Percentiles rank a stretch among this genome's conserved stretches.
Evolutionary conservation across 2,888 invertebrate species (phyloP).

Genomic region (Drosophila pullipes): DNA sequence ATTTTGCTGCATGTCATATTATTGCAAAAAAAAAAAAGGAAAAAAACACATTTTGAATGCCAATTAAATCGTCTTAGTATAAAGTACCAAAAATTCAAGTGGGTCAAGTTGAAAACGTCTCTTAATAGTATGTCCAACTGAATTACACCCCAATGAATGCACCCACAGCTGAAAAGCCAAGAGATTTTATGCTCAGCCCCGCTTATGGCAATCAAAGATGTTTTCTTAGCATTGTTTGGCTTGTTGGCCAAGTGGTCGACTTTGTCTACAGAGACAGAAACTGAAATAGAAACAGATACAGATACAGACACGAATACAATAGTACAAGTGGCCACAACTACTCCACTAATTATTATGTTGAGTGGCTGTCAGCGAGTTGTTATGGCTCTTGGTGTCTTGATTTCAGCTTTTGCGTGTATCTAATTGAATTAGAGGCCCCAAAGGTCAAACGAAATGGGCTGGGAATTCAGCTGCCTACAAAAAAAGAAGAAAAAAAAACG

Average conservation of each 20-base stretch:
- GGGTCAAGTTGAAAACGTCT: slow-evolving; percentile 37
- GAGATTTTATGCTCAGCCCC: slow-evolving; percentile 10
- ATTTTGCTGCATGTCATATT: not conserved
- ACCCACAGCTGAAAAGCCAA: slow-evolving; percentile 1
- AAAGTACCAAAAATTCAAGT: slow-evolving; percentile 20
- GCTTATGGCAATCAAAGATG: slow-evolving; percentile 18
- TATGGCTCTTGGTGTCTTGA: slow-evolving; percentile 32
- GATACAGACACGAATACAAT: slow-evolving; percentile 12
- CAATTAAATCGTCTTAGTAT: slow-evolving; percentile 19
- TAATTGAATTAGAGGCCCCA: slow-evolving; percentile 69
- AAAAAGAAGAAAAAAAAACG: not conserved
- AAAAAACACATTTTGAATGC: not conserved
- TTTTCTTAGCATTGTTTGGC: slow-evolving; percentile 21
- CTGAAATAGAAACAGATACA: not conserved
- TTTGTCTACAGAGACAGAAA: slow-evolving; percentile 1
- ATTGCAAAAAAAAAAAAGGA: not conserved
- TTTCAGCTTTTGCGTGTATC: slow-evolving; percentile 52
- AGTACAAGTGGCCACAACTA: slow-evolving; percentile 13
- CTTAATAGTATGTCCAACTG: slow-evolving; percentile 15
- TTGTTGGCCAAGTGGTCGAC: slow-evolving; percentile 20
- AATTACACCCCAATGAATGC: slow-evolving; percentile 12
- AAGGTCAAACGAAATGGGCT: slow-evolving; percentile 67
- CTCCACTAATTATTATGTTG: slow-evolving; percentile 59
- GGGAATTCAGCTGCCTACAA: slow-evolving; percentile 35
- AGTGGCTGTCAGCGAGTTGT: slow-evolving; percentile 42